Percentiles rank a stretch among this genome's conserved stretches.
phyloP scores from a whole-genome alignment of 2,888 invertebrate species.

The Macrophya annulata region DNA sequence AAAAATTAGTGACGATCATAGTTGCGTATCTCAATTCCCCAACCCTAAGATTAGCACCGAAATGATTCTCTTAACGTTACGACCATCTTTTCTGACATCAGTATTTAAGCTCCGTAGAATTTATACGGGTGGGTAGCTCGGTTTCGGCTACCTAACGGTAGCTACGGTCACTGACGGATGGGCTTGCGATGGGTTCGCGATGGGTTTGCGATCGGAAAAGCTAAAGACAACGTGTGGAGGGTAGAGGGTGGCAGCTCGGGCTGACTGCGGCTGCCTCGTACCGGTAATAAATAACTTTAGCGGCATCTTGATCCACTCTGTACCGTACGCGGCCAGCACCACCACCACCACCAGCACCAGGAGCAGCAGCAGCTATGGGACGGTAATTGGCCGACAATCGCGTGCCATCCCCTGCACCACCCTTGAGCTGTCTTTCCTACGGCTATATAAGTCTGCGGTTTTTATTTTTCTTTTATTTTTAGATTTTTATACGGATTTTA shows the following conservation, averaged over 20 bases:
- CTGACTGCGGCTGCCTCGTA: conserved; percentile 63
- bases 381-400: conserved; percentile 55
- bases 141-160: background rate
- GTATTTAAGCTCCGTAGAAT: conserved; percentile 37
- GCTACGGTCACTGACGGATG: conserved; percentile 42
- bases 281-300: conserved; percentile 73
- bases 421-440: conserved; percentile 63
- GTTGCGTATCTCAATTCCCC: background rate
- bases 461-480: background rate
- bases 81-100: conserved; percentile 17
- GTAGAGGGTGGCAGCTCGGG: background rate
- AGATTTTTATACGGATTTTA: background rate
- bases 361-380: conserved; percentile 35
- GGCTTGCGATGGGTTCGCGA: conserved; percentile 46
- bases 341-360: conserved; percentile 53
- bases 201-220: conserved; percentile 50
- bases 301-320: conserved; percentile 72
- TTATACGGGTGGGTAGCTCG: conserved; percentile 29
- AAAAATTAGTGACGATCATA: background rate
- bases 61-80: conserved; percentile 26
- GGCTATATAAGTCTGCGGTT: conserved; percentile 27
- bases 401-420: conserved; percentile 25
- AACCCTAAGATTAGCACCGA: background rate
- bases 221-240: conserved; percentile 42
- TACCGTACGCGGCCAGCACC: conserved; percentile 63